Evolutionary conservation across 2,113 vertebrate genomes (phyloP), one percentile per base, ranked within the genome.

Genomic region (Seriola quinqueradiata): DNA sequence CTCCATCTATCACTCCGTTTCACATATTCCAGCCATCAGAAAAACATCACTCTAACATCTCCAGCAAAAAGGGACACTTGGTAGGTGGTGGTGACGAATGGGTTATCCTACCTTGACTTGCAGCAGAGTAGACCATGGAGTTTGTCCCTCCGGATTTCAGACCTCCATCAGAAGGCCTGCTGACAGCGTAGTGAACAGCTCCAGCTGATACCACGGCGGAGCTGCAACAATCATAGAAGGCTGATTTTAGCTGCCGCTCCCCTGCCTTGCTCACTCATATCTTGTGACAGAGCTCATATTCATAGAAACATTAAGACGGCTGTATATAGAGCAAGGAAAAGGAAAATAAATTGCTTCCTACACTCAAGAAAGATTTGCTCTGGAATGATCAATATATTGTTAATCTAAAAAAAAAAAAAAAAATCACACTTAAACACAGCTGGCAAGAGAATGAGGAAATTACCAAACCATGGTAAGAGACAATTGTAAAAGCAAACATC

Each of bases 211-310:
- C 73, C 9, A 74, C 92, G 65, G 84, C 48, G 17, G 92, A 78
- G 81, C 92, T 93, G 92, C 86, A 84, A 92, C 88, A 86, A 92
- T 85, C 82, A 92, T 11, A 92, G 81, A 86, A 76, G 78, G 89
- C 91, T 87, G 83, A 90, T 90, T 95, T 94, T 93, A 94, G 92
- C 92, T 87, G 72, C 84, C 86, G 90, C 91, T 90, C 90, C 91
- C 90, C 87, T 92, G 85, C 87, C 81, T 73, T 60, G 77, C 82
- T 80, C 8, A 10, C 75, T 86, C 87, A 84, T 93, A 94, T 95
- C 93, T 90, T 81, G 81, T 94, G 93, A 95, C 94, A 94, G 87
- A 86, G 92, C 91, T 95, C 91, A 85, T 82, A 90, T 94, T 93
- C 91, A 84, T 54, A 54, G 84, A 81, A 85, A 86, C 87, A 88